Evolutionary conservation across 2,113 vertebrate genomes (phyloP).

Genomic region (Apodemus speciosus): DNA sequence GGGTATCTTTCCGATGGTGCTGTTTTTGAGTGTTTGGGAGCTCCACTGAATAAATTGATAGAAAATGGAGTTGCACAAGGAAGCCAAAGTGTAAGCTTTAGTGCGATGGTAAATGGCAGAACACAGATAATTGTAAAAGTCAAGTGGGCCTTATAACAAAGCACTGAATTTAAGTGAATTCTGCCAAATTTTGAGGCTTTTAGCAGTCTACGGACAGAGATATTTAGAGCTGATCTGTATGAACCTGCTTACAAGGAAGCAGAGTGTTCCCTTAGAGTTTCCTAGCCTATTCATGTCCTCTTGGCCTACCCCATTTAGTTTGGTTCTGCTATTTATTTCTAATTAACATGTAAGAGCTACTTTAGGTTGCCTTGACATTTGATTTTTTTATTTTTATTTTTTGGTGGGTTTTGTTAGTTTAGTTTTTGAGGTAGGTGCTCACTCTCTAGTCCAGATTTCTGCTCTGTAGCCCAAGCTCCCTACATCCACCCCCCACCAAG

Average conservation of each 20-base stretch:
- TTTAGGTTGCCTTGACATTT: background rate
- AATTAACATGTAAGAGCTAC: conserved; percentile 22
- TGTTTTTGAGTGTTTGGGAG: conserved; percentile 16
- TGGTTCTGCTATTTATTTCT: conserved; percentile 9
- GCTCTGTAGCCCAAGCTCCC: background rate
- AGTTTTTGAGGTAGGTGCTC: background rate
- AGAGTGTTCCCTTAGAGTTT: background rate
- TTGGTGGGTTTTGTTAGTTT: background rate
- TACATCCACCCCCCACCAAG: background rate
- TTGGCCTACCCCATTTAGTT: background rate
- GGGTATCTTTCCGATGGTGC: background rate
- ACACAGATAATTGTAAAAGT: conserved; percentile 21
- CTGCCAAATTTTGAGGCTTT: background rate
- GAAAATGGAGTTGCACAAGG: conserved; percentile 23
- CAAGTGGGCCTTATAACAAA: background rate
- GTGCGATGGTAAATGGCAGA: background rate
- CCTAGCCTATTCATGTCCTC: background rate
- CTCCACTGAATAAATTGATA: conserved; percentile 13
- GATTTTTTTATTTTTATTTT: no score
- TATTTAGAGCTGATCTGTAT: background rate
- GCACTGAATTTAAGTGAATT: conserved; percentile 15
- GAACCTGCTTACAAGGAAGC: conserved; percentile 22
- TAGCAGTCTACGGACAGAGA: background rate
- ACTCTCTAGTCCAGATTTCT: background rate
- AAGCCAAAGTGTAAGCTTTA: conserved; percentile 31